Conservation (phyloP, 2,113 vertebrate genomes). For the Neopipo cinnamomea region DNA sequence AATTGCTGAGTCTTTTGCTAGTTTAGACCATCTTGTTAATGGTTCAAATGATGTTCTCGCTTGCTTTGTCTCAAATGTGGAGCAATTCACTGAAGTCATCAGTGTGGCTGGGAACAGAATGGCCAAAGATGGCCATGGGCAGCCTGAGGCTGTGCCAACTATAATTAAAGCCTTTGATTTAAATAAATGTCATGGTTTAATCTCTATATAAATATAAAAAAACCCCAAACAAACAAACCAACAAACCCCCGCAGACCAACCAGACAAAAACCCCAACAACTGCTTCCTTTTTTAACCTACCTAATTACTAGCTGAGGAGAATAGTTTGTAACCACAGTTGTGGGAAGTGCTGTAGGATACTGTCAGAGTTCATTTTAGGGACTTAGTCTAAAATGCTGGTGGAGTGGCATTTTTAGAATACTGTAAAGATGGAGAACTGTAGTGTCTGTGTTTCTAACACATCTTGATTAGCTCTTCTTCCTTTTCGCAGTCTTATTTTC, state of each 20-base stretch:
- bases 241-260: background rate
- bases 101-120: background rate
- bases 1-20: background rate
- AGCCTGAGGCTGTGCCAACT: slow-evolving; percentile 1
- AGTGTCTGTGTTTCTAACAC: background rate
- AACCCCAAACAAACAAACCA: background rate
- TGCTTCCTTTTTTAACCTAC: background rate
- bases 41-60: background rate
- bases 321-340: background rate
- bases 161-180: slow-evolving; percentile 20
- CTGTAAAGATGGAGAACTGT: background rate
- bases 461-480: background rate
- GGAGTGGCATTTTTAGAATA: background rate
- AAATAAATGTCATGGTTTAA: background rate
- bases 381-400: background rate
- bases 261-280: background rate
- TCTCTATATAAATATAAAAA: background rate
- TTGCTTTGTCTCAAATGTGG: background rate
- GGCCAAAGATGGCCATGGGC: background rate
- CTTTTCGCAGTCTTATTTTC: background rate
- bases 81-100: background rate
- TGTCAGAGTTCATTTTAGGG: background rate
- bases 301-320: slow-evolving; percentile 13
- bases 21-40: background rate
- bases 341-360: background rate